A percentile compares a stretch with the other conserved stretches of the same genome.
Conservation (phyloP, 2,113 vertebrate genomes). For the Pterophyllum scalare region DNA sequence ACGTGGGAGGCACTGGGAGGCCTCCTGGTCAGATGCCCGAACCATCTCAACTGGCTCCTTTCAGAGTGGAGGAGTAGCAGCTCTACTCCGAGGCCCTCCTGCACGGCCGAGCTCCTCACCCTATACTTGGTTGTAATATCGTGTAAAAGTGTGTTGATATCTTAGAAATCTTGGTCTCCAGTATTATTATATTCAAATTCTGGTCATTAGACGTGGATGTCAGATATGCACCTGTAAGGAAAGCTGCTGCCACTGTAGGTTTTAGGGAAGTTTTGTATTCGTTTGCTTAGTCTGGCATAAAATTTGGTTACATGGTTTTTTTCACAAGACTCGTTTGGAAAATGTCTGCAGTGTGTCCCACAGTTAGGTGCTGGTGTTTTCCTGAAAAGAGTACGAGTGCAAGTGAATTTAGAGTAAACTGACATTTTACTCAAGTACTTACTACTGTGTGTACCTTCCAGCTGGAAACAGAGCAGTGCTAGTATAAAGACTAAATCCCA, state of each 20-base stretch:
- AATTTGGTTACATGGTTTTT: background rate
- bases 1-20: background rate
- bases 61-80: background rate
- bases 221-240: background rate
- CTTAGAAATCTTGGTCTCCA: background rate
- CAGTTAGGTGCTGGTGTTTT: background rate
- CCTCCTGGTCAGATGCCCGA: background rate
- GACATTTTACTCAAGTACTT: constrained; percentile 1
- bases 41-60: background rate
- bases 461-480: background rate
- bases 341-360: background rate
- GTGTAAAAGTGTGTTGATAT: background rate
- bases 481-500: background rate
- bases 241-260: background rate
- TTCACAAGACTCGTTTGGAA: background rate
- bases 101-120: background rate
- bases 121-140: background rate
- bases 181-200: background rate
- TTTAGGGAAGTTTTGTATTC: background rate
- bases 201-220: background rate
- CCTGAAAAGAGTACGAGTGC: background rate
- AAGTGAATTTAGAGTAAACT: background rate
- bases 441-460: background rate
- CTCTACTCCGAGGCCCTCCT: background rate
- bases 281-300: background rate